Base-by-base conservation (phyloP, 2,888 invertebrate species). In the Thumatha senex region DNA sequence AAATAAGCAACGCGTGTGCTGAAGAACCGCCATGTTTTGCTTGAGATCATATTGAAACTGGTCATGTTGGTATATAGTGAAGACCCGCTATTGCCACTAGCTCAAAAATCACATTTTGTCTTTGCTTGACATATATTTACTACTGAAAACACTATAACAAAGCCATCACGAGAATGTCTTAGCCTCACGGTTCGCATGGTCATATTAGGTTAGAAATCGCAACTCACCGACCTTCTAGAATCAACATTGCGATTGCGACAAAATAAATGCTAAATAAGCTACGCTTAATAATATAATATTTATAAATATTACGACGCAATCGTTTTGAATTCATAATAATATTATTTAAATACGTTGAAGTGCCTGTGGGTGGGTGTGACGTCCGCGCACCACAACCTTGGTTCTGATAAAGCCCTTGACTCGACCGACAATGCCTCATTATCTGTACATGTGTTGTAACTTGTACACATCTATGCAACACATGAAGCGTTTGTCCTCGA, bases 341-440 rank as follows among this genome's bases (percentile, higher is more conserved):
- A 18, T 38, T 11, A 1, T 24, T 13, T 30, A 34, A n/a, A 12
- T 14, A 34, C 15, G 29, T 40, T 44, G 33, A 13, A 30, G 39
- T 50, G 51, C 33, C 40, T 30, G 67, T 61, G 41, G 58, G 43
- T 7, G 15, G 15, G 2, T 7, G 24, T 59, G 61, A 46, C 59
- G 63, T 51, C 50, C 51, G 43, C 62, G 59, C 52, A 54, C 14
- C 36, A 49, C 48, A 51, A 45, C 66, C 67, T 67, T 67, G 67
- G 53, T 40, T 34, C 50, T 54, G 60, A 64, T 67, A 62, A 62
- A 67, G 53, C 54, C 62, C 67, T 65, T 52, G 48, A 36, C 41
- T 46, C 33, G 43, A 41, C 43, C 11, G 42, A 61, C 44, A 58
- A 58, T 58, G 54, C 47, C 51, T 65, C 53, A 62, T 35, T 29